Conservation (phyloP, 2,888 invertebrate genomes). For the Drosophila meridionalis region DNA sequence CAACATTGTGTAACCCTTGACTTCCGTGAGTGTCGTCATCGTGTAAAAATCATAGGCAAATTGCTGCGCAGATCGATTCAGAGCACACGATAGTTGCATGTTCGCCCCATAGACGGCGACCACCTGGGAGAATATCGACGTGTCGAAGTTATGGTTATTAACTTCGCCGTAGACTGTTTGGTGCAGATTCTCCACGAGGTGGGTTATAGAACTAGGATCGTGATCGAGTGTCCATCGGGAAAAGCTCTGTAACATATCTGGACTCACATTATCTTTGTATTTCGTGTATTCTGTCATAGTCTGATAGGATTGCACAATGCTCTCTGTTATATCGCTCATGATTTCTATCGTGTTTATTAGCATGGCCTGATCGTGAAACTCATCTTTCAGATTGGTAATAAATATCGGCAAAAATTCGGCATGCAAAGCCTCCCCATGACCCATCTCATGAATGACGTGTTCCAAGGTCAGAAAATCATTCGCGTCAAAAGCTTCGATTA, state of each 20-base stretch:
- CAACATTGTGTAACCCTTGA: conserved; percentile 94
- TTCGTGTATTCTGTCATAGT: conserved; percentile 27
- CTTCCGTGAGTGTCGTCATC: conserved; percentile 91
- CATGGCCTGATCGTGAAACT: conserved; percentile 8
- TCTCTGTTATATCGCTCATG: conserved; percentile 11
- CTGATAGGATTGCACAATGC: conserved; percentile 19
- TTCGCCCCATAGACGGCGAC: conserved; percentile 18
- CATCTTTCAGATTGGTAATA: conserved; percentile 26
- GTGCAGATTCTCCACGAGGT: conserved; percentile 18
- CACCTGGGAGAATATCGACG: conserved; percentile 24
- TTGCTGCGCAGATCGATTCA: conserved; percentile 92
- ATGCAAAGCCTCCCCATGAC: conserved; percentile 29
- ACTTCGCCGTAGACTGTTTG: conserved; percentile 21
- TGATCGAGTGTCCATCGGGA: conserved; percentile 46
- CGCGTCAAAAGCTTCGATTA: conserved; percentile 23
- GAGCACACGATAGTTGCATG: conserved; percentile 88
- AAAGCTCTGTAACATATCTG: conserved; percentile 31
- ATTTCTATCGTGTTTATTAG: conserved; percentile 12
- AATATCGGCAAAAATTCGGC: conserved; percentile 22
- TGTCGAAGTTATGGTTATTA: background rate
- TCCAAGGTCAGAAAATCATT: background rate
- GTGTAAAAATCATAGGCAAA: conserved; percentile 92
- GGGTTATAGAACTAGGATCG: conserved; percentile 22
- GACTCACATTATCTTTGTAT: conserved; percentile 12
- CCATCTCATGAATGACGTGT: conserved; percentile 26